Conservation (phyloP, 30 jellyfish, hydroid and myxozoan genomes). For the Cassiopea xamachana region DNA sequence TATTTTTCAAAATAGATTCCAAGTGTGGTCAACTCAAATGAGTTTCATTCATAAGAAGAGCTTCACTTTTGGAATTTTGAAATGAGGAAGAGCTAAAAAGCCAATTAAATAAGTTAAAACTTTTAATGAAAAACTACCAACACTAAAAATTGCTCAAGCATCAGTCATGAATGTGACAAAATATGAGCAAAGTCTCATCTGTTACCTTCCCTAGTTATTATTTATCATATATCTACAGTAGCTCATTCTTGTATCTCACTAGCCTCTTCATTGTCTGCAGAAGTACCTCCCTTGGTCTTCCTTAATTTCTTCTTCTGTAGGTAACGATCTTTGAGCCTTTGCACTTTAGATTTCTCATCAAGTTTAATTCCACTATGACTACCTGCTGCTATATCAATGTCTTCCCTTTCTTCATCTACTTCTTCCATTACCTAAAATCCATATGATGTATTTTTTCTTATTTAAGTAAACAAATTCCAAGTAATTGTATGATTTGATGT, state of each 20-base stretch:
- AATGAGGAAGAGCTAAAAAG: too few relatives aligned
- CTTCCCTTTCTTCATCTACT: conserved; percentile 16
- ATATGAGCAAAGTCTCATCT: too few relatives aligned
- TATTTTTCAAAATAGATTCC: too few relatives aligned
- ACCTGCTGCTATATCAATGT: background rate
- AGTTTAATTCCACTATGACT: conserved; percentile 59
- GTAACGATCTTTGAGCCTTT: conserved; percentile 80
- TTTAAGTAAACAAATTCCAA: background rate
- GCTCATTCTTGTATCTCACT: background rate
- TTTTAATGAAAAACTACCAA: too few relatives aligned
- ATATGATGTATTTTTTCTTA: background rate
- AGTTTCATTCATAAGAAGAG: too few relatives aligned
- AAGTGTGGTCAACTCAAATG: too few relatives aligned
- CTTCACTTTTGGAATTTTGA: too few relatives aligned
- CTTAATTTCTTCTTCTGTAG: conserved; percentile 64
- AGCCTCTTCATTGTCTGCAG: conserved; percentile 23
- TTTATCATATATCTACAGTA: background rate
- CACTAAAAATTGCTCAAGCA: too few relatives aligned
- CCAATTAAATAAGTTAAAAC: too few relatives aligned
- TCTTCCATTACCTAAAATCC: background rate
- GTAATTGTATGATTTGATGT: background rate
- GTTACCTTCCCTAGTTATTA: too few relatives aligned
- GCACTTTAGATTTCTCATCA: conserved; percentile 72
- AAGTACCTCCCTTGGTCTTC: conserved; percentile 22
- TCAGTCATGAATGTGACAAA: too few relatives aligned